Evolutionary conservation across 2,113 vertebrate species (phyloP), one percentile per base, ranked within the genome.

Genomic region (Hydropotes inermis): DNA sequence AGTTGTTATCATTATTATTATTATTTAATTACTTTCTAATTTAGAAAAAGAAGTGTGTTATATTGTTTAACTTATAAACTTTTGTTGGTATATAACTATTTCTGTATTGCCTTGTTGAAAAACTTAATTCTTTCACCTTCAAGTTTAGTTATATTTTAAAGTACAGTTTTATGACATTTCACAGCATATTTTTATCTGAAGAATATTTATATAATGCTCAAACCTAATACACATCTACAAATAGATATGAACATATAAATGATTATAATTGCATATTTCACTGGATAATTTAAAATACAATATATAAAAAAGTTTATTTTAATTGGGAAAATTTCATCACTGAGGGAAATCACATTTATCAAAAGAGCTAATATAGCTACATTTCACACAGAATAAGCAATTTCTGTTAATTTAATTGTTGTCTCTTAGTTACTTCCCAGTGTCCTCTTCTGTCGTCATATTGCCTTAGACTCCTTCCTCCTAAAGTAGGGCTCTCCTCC

Each of bases 331-430:
- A 70, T 28, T 82, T 94, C 13, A 87, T 91, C 82, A 97, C 57
- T 58, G 30, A 94, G 61, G 64, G 30, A 87, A 89, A 89, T 91
- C 60, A 88, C 54, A 95, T 97, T 97, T 95, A 95, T 97, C 81
- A 92, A 87, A 98, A 91, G 78, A 94, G 93, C 43, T 93, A 74
- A 83, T 94, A 12, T 67, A 86, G 61, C 45, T 30, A 28, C 57
- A 87, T 94, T 95, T 96, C 78, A 97, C 76, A 94, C 70, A 96
- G 97, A 95, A 91, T 96, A 94, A 97, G 91, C 88, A 95, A 89
- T 97, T 97, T 96, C 93, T 97, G 97, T 96, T 97, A 89, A 96
- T 92, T 89, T 88, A 97, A 95, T 94, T 94, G 89, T 93, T 95
- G 55, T n/a, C 82, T 87, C 36, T n/a, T 90, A 61, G 55, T 97